phyloP scores from a whole-genome alignment of 2,888 invertebrate species.

The Aleiodes testaceus region DNA sequence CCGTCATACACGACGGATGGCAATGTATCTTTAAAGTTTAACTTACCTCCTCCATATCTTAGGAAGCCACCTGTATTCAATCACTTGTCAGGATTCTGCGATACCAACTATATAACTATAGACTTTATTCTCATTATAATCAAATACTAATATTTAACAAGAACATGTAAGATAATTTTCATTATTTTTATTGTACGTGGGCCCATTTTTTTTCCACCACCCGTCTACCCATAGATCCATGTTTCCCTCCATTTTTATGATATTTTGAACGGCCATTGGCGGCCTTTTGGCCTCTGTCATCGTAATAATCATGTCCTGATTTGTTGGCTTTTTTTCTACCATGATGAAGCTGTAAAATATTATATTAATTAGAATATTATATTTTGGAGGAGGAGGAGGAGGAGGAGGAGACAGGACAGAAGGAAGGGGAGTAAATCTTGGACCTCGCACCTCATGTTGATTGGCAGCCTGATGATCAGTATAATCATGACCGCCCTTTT shows the following conservation, averaged over 20 bases:
- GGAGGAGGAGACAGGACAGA: too few species aligned
- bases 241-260: constrained; percentile 73
- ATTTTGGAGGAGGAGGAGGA: too few species aligned
- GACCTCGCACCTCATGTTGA: constrained; percentile 60
- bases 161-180: background rate
- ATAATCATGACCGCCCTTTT: constrained; percentile 75
- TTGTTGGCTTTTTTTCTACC: constrained; percentile 76
- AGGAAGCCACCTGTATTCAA: too few species aligned
- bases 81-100: too few species aligned
- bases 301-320: constrained; percentile 75
- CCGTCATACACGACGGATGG: too few species aligned
- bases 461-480: constrained; percentile 73
- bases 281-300: constrained; percentile 76
- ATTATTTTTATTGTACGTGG: constrained; percentile 70
- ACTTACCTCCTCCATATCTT: too few species aligned
- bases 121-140: background rate
- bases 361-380: background rate
- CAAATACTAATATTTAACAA: too few species aligned
- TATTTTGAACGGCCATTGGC: constrained; percentile 76
- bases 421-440: too few species aligned
- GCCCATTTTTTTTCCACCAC: constrained; percentile 76
- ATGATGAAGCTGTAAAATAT: constrained; percentile 69
- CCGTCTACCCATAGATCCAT: constrained; percentile 73
- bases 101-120: too few species aligned
- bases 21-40: too few species aligned